Percentiles rank a stretch among this genome's conserved stretches.
These are phyloP conservation scores for Strigamia transsilvanica DNA, from an alignment of 2,888 invertebrate species.

Conservation along the genomic window DNA sequence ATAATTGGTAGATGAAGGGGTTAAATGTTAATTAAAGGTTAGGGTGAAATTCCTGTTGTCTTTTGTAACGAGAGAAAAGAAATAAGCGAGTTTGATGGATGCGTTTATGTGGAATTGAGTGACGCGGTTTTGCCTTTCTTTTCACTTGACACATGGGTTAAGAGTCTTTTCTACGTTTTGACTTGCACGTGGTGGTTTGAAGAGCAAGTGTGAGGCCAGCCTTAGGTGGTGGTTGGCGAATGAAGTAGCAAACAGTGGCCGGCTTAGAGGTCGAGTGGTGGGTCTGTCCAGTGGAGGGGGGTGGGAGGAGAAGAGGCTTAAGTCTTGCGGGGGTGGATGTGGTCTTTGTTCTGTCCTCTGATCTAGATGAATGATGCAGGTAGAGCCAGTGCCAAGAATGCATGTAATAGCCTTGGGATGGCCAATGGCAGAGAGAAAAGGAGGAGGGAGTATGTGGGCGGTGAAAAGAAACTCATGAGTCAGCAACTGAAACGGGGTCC, in stretches of 20 bases:
- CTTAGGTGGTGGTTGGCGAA: slow-evolving; percentile 5
- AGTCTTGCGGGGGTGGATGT: slow-evolving; percentile 49
- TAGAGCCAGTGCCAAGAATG: slow-evolving; percentile 51
- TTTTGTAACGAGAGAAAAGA: slow-evolving; percentile 6
- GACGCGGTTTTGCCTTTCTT: slow-evolving; percentile 3
- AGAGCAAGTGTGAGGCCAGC: slow-evolving; percentile 3
- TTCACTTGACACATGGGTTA: not conserved
- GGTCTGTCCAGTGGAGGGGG: slow-evolving; percentile 16
- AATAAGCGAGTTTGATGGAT: not conserved
- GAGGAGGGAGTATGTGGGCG: slow-evolving; percentile 26
- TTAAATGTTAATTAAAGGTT: slow-evolving; percentile 43
- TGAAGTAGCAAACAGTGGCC: slow-evolving; percentile 51
- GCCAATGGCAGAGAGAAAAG: slow-evolving; percentile 45
- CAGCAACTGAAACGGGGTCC: slow-evolving; percentile 46
- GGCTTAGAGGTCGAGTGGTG: slow-evolving; percentile 49
- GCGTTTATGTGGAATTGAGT: not conserved
- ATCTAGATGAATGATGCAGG: slow-evolving; percentile 51
- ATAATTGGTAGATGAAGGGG: slow-evolving; percentile 29
- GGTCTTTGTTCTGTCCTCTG: slow-evolving; percentile 51
- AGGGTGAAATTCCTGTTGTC: slow-evolving; percentile 28
- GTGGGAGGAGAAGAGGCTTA: slow-evolving; percentile 19
- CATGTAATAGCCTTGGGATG: slow-evolving; percentile 50
- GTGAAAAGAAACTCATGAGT: slow-evolving; percentile 51
- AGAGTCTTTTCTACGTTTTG: slow-evolving; percentile 43
- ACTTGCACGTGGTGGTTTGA: slow-evolving; percentile 27